These are phyloP conservation scores for Promerops cafer DNA, from an alignment of 2,113 vertebrate species.

Conservation along the genomic window DNA sequence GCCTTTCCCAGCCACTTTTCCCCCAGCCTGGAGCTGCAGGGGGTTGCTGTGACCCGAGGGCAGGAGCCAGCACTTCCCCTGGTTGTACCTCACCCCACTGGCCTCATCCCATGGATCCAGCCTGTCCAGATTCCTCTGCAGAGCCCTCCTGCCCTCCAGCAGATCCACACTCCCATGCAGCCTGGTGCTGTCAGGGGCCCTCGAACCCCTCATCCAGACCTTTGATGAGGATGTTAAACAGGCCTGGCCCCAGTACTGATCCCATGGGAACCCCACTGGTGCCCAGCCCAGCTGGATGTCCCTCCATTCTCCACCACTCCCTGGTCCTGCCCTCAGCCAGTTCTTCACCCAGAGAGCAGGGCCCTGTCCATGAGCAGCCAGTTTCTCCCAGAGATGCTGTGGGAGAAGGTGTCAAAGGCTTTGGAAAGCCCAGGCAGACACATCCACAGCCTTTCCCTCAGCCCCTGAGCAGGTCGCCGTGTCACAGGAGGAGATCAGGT, in stretches of 20 bases:
- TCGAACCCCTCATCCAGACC: accelerated
- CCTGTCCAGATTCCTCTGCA: neutral
- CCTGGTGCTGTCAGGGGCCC: neutral
- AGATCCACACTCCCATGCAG: neutral
- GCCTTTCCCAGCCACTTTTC: neutral
- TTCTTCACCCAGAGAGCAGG: neutral
- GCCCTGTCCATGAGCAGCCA: neutral
- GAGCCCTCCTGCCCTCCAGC: neutral
- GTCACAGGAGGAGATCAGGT: neutral
- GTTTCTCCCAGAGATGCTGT: neutral
- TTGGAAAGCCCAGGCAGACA: neutral
- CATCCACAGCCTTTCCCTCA: neutral
- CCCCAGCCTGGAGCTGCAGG: neutral
- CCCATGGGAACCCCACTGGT: neutral
- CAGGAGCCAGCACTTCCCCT: neutral
- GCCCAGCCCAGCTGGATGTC: neutral
- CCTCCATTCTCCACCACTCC: too few species aligned
- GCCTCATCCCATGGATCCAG: neutral
- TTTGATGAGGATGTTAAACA: neutral
- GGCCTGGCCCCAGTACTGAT: too few species aligned
- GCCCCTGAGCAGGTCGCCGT: neutral
- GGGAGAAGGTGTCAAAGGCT: neutral
- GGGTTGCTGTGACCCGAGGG: accelerated
- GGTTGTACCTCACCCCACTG: neutral
- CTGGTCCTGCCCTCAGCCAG: neutral